Evolutionary conservation across 2,113 vertebrate species (phyloP).

Genomic region (Microtus oregoni): DNA sequence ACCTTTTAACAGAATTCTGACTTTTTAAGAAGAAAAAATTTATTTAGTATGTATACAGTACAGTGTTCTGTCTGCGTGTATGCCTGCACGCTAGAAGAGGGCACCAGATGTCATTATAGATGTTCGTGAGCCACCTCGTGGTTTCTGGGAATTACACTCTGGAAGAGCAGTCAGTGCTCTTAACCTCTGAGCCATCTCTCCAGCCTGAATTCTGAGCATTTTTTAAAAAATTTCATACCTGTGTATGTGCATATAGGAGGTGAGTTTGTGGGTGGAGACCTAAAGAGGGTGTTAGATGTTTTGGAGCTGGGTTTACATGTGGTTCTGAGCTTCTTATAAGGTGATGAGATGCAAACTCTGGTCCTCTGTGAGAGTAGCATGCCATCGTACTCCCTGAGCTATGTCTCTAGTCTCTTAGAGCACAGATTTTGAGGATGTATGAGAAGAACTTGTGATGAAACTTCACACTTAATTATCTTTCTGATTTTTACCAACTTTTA

Average conservation of each 20-base stretch:
- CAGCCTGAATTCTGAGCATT: not conserved
- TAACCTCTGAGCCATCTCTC: not conserved
- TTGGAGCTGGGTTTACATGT: not conserved
- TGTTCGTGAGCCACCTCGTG: not conserved
- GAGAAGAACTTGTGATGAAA: not conserved
- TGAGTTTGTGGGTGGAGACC: not conserved
- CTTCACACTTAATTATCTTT: not conserved
- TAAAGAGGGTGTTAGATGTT: not conserved
- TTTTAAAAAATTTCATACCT: not conserved
- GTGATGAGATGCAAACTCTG: not conserved
- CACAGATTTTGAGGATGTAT: not conserved
- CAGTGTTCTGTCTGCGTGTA: not conserved
- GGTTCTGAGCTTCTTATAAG: not conserved
- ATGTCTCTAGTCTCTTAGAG: not conserved
- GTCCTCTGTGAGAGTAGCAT: not conserved
- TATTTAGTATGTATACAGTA: not conserved
- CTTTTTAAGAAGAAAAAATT: not conserved
- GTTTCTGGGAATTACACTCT: not conserved
- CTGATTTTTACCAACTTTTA: not conserved
- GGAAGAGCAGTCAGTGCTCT: not conserved
- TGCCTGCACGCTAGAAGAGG: not conserved
- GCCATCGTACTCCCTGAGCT: not conserved
- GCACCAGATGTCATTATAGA: not conserved
- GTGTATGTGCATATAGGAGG: not conserved
- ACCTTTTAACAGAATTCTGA: slow-evolving; percentile 20